These are phyloP conservation scores for Neopelma chrysocephalum DNA, from an alignment of 2,797 vertebrate species.

Conservation along the genomic window DNA sequence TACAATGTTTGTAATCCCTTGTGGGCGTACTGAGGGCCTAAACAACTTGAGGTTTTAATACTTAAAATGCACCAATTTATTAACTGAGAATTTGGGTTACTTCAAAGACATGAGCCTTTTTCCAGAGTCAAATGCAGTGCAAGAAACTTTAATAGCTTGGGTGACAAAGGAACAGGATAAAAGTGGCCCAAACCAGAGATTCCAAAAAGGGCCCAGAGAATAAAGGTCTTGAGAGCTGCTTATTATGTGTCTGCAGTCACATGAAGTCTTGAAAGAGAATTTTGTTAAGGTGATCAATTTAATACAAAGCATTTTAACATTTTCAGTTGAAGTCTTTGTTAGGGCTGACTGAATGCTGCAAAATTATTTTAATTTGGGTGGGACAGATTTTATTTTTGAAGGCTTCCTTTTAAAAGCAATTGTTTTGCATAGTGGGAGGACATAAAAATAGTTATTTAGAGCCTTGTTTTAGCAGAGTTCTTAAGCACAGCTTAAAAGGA, in stretches of 20 bases:
- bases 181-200: neutral
- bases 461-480: neutral
- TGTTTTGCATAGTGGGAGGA: neutral
- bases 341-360: neutral
- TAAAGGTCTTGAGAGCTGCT: neutral
- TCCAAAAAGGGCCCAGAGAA: neutral
- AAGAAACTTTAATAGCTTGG: neutral
- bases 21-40: neutral
- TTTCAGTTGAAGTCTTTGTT: neutral
- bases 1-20: neutral
- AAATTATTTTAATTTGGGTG: neutral
- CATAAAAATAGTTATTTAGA: neutral
- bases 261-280: neutral
- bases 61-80: neutral
- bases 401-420: neutral
- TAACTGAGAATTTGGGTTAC: neutral
- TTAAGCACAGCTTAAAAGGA: neutral
- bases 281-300: neutral
- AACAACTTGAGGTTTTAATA: neutral
- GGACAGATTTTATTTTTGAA: neutral
- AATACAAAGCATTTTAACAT: neutral
- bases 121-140: neutral
- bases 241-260: neutral
- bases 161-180: neutral
- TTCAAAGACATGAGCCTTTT: neutral